A percentile compares a stretch with the other conserved stretches of the same genome.
phyloP scores from a whole-genome alignment of 2,113 vertebrate genomes.

The Agelaius phoeniceus region DNA sequence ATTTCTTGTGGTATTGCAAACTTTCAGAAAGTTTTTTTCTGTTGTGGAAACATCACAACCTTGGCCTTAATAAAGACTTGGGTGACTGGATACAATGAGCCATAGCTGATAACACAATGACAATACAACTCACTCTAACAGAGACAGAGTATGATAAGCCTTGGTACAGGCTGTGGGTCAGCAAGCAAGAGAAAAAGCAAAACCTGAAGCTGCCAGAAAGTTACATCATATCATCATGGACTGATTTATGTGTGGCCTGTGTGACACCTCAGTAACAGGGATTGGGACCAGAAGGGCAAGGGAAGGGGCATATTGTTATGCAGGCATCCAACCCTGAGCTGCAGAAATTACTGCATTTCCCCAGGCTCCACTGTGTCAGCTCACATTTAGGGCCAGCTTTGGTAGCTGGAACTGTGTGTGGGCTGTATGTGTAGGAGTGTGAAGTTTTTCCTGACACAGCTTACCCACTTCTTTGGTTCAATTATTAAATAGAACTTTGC shows the following conservation, averaged over 20 bases:
- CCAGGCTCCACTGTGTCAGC: neutral
- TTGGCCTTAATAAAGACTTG: neutral
- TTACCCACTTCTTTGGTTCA: neutral
- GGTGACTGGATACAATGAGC: neutral
- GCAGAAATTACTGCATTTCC: neutral
- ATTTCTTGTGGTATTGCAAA: neutral
- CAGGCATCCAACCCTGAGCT: neutral
- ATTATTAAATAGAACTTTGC: conserved; percentile 30
- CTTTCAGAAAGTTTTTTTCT: neutral
- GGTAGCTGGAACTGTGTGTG: neutral
- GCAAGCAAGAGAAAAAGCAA: neutral
- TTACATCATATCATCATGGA: neutral
- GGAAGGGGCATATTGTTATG: neutral
- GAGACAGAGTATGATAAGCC: neutral
- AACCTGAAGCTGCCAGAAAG: neutral
- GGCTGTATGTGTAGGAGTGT: neutral
- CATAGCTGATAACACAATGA: neutral
- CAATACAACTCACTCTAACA: neutral
- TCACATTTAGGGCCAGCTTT: neutral
- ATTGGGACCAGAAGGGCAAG: neutral
- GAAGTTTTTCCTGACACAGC: conserved; percentile 39
- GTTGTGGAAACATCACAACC: neutral
- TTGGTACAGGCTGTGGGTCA: neutral
- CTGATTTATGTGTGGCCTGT: neutral
- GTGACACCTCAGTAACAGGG: neutral